Base-by-base conservation (phyloP, 1,140 invertebrate genomes). In the Thaumetopoea pityocampa region DNA sequence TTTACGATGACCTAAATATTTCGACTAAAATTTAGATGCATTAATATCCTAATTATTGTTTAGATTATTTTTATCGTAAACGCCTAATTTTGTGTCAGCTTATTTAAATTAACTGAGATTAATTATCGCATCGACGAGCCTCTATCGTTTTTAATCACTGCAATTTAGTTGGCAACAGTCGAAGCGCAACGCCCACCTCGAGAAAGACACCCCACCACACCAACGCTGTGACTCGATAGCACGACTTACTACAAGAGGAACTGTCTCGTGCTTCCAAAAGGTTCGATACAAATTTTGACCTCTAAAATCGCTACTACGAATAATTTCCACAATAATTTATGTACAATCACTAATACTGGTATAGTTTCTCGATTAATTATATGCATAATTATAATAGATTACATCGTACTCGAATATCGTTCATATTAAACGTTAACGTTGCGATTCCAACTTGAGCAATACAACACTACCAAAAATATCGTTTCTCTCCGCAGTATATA, bases 191-290 rank as follows among this genome's bases (percentile, higher is more conserved):
- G 24, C 29, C 47, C 19, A 47, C 63, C 28, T 59, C 47, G 64
- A 76, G 72, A 72, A 65, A 78, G 67, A 67, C 71, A 65, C 60
- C 55, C 10, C 23, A 60, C 33, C 43, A 60, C 59, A 59, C 67
- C 64, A 58, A 72, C 59, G 35, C 46, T 66, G 67, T 63, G 71
- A 66, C 57, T 67, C 70, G 57, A 64, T 45, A 68, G 78, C 76
- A 79, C 76, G 76, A 77, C 66, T 35, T 63, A 77, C 77, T 80
- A 81, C 59, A 40, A 73, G 67, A 84, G 80, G 80, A 84, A 84
- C 80, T 84, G 70, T 79, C 67, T 81, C 80, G 80, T 84, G 80
- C 80, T 72, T 74, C 69, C 55, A 60, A 66, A 50, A 55, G 44
- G 66, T 71, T 64, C 43, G 57, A 72, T 78, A 76, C 65, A 74